Conservation (phyloP, 2,888 invertebrate genomes). For the Caenorhabditis becei region DNA sequence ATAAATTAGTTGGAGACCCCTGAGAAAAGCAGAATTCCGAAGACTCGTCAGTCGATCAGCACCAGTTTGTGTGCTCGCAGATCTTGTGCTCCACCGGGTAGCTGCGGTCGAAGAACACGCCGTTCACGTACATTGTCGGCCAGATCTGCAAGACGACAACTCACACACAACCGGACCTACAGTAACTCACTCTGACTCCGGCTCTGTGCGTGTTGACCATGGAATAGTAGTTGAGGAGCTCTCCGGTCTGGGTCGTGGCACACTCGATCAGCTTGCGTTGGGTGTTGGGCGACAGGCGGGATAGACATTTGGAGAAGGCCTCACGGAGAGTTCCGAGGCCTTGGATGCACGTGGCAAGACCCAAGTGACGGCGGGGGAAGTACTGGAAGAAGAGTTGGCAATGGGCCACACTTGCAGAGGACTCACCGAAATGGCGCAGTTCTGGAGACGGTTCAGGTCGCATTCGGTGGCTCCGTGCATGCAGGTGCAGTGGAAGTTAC, state of each 20-base stretch:
- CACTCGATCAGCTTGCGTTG: constrained; percentile 79
- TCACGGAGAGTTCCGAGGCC: constrained; percentile 78
- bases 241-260: constrained; percentile 80
- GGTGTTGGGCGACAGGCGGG: constrained; percentile 77
- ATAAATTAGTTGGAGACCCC: constrained; percentile 46
- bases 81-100: constrained; percentile 79
- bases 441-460: constrained; percentile 79
- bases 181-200: constrained; percentile 70
- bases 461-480: constrained; percentile 82
- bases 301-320: constrained; percentile 78
- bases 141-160: constrained; percentile 75
- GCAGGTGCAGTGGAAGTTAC: constrained; percentile 79
- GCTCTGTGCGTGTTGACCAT: constrained; percentile 81
- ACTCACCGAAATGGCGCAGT: constrained; percentile 80
- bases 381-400: constrained; percentile 55
- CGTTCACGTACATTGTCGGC: constrained; percentile 81
- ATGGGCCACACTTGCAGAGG: too few species aligned
- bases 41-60: constrained; percentile 61
- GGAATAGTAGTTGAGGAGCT: constrained; percentile 81
- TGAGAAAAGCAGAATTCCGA: constrained; percentile 30
- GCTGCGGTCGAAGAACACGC: constrained; percentile 80
- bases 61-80: constrained; percentile 78
- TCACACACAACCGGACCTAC: not conserved
- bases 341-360: constrained; percentile 80
- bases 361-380: constrained; percentile 79